Conservation (phyloP, 2,797 vertebrate species). For the Ptychobarbus kaznakovi region DNA sequence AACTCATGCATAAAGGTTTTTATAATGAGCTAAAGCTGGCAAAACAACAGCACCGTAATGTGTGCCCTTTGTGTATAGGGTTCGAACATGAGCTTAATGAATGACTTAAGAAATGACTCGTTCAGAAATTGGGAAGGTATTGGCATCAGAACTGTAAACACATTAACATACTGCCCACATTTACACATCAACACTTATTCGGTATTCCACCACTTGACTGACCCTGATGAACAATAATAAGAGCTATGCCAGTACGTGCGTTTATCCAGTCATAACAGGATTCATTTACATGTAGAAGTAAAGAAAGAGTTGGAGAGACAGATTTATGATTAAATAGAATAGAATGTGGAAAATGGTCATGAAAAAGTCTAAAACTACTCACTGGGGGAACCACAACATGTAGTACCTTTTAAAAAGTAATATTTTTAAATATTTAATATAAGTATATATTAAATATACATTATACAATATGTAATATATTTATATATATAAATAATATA, state of each 20-base stretch:
- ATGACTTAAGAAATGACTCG: constrained; percentile 3
- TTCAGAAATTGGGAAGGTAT: constrained; percentile 15
- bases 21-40: constrained; percentile 33
- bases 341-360: neutral
- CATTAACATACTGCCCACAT: constrained; percentile 28
- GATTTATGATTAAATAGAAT: neutral
- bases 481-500: too few species aligned
- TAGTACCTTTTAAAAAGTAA: neutral
- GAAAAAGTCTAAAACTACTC: neutral
- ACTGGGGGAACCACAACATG: too few species aligned
- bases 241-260: constrained; percentile 3
- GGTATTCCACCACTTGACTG: constrained; percentile 2
- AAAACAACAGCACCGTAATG: constrained; percentile 33
- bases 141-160: constrained; percentile 12
- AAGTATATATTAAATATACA: too few species aligned
- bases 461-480: too few species aligned
- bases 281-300: neutral
- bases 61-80: neutral
- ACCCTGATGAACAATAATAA: constrained; percentile 14
- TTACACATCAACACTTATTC: constrained; percentile 26
- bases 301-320: neutral
- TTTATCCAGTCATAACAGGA: constrained; percentile 8
- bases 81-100: neutral
- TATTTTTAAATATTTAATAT: neutral
- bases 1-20: constrained; percentile 33